Conservation (phyloP, 2,113 vertebrate genomes). For the Guaruba guarouba region DNA sequence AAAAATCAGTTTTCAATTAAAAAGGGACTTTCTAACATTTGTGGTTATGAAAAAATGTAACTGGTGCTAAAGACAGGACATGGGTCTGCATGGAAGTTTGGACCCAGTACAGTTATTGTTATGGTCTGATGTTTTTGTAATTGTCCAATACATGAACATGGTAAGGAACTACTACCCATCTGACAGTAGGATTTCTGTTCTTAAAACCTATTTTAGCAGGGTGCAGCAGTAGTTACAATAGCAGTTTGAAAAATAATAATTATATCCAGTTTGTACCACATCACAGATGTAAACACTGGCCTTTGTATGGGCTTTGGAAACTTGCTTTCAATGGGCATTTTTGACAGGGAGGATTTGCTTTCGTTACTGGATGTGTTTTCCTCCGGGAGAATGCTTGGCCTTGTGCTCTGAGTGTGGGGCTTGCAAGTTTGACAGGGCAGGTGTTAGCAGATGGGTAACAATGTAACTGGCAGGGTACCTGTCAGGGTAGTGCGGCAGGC, state of each 20-base stretch:
- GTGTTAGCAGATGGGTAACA: neutral
- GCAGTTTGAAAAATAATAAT: neutral
- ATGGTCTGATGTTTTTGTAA: neutral
- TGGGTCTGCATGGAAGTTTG: neutral
- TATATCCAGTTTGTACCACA: neutral
- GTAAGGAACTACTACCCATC: neutral
- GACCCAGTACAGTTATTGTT: neutral
- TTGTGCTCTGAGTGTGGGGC: neutral
- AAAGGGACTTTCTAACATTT: neutral
- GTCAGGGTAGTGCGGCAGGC: neutral
- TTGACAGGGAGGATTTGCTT: neutral
- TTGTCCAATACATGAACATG: neutral
- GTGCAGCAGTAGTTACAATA: neutral
- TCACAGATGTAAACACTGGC: neutral
- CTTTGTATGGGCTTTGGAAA: neutral
- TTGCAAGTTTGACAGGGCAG: neutral
- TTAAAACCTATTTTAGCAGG: neutral
- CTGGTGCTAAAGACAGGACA: neutral
- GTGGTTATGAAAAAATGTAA: neutral
- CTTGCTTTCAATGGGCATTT: neutral
- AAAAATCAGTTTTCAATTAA: neutral
- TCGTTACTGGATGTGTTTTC: accelerated
- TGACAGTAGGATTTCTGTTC: neutral
- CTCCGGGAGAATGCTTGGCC: neutral
- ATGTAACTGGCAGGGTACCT: neutral